Evolutionary conservation across 2,113 vertebrate genomes (phyloP).

Genomic region (Cacatua alba): DNA sequence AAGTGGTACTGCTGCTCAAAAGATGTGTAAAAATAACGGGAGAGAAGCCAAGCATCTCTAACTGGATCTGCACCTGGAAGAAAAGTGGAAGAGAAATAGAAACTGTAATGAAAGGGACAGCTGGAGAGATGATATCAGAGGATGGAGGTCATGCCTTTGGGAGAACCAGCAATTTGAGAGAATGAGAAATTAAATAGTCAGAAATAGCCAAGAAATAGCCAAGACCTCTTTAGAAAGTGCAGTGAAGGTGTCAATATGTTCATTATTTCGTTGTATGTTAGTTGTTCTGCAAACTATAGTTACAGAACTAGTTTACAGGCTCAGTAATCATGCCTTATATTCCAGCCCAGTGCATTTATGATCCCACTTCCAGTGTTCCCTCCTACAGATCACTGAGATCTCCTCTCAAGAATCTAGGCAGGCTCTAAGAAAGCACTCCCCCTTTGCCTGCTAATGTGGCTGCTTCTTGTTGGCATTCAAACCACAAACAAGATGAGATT

Average conservation of each 20-base stretch:
- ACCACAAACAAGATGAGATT: not conserved
- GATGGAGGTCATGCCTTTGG: slow-evolving; percentile 26
- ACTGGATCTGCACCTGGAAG: slow-evolving; percentile 25
- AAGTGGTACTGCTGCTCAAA: not conserved
- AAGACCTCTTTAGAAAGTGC: not conserved
- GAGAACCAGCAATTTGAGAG: slow-evolving; percentile 26
- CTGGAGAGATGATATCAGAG: not conserved
- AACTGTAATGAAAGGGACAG: slow-evolving; percentile 41
- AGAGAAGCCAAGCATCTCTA: slow-evolving; percentile 20
- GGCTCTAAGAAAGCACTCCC: not conserved
- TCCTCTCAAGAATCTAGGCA: not conserved
- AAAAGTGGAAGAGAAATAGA: slow-evolving; percentile 33
- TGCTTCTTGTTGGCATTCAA: not conserved
- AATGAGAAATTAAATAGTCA: slow-evolving; percentile 36
- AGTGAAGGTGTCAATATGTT: not conserved
- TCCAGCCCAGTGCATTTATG: not conserved
- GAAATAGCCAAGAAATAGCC: not conserved
- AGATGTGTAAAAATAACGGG: not conserved
- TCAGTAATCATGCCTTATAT: not conserved
- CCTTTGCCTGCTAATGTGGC: not conserved
- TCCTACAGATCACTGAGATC: not conserved
- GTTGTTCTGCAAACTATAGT: not conserved
- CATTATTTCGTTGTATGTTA: not conserved
- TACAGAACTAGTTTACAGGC: not conserved
- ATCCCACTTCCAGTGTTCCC: not conserved